These are phyloP conservation scores for Lagria hirta DNA, from an alignment of 2,888 invertebrate genomes.

Conservation along the genomic window DNA sequence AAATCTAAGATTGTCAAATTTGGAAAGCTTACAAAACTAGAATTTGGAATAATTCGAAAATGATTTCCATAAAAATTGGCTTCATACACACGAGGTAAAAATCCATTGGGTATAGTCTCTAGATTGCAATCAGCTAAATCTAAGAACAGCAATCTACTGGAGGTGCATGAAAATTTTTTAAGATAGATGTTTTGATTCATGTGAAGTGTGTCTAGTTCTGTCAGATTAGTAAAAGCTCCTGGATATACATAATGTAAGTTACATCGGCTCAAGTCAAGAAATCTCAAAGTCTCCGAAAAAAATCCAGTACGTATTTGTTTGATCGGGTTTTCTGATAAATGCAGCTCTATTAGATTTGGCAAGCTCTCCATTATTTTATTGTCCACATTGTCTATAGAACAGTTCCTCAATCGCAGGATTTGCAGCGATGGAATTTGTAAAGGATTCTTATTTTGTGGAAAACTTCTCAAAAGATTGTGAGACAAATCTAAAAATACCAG, in stretches of 20 bases:
- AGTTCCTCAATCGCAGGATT: constrained; percentile 63
- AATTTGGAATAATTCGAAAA: constrained; percentile 60
- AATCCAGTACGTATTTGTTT: constrained; percentile 33
- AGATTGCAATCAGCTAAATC: constrained; percentile 66
- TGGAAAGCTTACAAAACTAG: constrained; percentile 64
- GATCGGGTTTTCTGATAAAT: constrained; percentile 53
- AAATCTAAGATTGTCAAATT: constrained; percentile 64
- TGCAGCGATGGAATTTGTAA: constrained; percentile 62
- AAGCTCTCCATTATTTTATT: constrained; percentile 58
- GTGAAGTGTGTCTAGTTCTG: constrained; percentile 61
- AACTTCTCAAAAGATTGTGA: constrained; percentile 59
- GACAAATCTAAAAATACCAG: constrained; percentile 66
- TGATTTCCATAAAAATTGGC: constrained; percentile 65
- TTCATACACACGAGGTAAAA: constrained; percentile 62
- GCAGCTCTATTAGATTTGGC: constrained; percentile 58
- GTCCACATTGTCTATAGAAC: constrained; percentile 61
- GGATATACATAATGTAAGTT: constrained; percentile 57
- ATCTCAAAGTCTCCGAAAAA: constrained; percentile 42
- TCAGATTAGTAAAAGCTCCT: constrained; percentile 60
- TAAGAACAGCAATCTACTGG: constrained; percentile 58
- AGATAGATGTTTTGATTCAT: constrained; percentile 64
- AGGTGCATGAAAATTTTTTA: constrained; percentile 53
- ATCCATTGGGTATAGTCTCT: constrained; percentile 61
- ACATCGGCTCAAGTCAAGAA: constrained; percentile 62
- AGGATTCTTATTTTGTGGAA: constrained; percentile 44